phyloP scores from a whole-genome alignment of 2,888 invertebrate species.

The Ischnura elegans region DNA sequence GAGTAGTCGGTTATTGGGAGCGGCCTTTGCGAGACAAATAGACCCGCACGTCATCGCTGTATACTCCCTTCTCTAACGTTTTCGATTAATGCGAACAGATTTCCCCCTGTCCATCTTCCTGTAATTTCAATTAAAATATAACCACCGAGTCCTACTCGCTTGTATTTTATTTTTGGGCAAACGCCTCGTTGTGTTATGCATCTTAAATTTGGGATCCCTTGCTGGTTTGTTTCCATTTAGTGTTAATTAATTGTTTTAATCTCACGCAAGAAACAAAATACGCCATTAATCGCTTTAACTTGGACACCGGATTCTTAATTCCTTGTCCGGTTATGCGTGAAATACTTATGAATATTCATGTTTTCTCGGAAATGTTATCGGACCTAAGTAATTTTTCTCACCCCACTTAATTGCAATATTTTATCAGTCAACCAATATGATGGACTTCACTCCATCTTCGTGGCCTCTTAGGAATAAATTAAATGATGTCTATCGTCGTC shows the following conservation, averaged over 20 bases:
- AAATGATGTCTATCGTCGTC: background rate
- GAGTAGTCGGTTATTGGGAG: background rate
- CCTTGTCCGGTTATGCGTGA: constrained; percentile 1
- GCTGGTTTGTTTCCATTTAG: background rate
- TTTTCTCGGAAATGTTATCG: background rate
- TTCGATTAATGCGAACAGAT: constrained; percentile 12
- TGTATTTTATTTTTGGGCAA: background rate
- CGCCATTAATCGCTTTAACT: background rate
- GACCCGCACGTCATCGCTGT: background rate
- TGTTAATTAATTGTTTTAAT: background rate
- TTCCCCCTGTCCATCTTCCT: background rate
- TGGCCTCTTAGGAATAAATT: background rate
- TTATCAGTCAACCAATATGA: background rate
- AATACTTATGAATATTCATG: constrained; percentile 54
- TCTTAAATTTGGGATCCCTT: background rate
- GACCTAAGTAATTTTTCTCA: background rate
- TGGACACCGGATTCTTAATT: background rate
- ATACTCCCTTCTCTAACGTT: background rate
- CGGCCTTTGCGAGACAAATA: background rate
- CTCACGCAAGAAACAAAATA: background rate
- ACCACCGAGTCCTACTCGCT: background rate
- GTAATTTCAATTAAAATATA: constrained; percentile 10
- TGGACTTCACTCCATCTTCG: background rate
- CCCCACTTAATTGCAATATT: background rate
- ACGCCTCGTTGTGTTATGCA: background rate